Evolutionary conservation across 2,888 invertebrate genomes (phyloP).

Genomic region (Acleris sparsana): DNA sequence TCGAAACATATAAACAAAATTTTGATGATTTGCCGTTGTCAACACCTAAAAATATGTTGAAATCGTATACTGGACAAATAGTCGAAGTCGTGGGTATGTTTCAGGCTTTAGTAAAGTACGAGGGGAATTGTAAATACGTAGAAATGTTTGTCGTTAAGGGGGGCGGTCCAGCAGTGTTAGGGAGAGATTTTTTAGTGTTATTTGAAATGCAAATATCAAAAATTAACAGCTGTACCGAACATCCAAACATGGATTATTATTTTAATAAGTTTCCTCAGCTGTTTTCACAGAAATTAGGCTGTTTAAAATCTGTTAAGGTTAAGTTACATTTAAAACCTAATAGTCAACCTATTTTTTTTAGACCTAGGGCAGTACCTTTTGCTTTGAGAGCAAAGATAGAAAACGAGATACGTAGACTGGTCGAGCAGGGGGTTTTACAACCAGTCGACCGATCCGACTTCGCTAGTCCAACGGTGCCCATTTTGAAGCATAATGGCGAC

Average conservation of each 20-base stretch:
- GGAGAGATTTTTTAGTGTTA: constrained; percentile 12
- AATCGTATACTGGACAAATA: constrained; percentile 10
- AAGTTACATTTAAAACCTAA: constrained; percentile 5
- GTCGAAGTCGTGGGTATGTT: neutral
- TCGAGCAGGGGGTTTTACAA: constrained; percentile 1
- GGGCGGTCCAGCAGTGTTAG: constrained; percentile 1
- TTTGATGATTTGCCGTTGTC: neutral
- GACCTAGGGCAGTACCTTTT: constrained; percentile 12
- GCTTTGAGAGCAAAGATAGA: constrained; percentile 5
- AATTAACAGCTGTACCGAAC: neutral
- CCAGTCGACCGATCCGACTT: neutral
- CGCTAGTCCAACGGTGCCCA: constrained; percentile 11
- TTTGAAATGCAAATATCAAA: constrained; percentile 11
- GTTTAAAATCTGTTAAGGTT: constrained; percentile 7
- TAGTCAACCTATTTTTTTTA: constrained; percentile 9
- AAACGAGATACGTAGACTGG: constrained; percentile 4
- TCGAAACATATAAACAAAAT: constrained; percentile 2
- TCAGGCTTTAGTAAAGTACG: neutral
- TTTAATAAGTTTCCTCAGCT: neutral
- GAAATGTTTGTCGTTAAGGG: constrained; percentile 10
- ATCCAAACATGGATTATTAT: neutral
- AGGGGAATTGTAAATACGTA: constrained; percentile 2
- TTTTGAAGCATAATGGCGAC: constrained; percentile 6
- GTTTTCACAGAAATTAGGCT: constrained; percentile 7
- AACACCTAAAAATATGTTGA: constrained; percentile 1